Evolutionary conservation across 2,888 invertebrate species (phyloP), one percentile per base, ranked within the genome.

Genomic region (Zonitis immaculata): DNA sequence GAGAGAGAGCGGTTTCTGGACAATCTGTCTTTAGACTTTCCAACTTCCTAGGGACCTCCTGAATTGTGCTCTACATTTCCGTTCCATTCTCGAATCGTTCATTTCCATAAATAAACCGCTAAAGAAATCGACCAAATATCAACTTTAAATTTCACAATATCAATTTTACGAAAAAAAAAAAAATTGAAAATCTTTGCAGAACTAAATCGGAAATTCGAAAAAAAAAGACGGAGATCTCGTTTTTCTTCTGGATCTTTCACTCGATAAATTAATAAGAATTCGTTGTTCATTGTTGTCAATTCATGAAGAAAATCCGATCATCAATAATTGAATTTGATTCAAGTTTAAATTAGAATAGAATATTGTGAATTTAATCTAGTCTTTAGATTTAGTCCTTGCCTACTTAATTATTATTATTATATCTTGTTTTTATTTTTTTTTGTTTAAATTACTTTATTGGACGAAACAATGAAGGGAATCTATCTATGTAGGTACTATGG

Each of bases 1-100:
- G n/a, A n/a, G n/a, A n/a, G 60, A 57, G 57, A 65, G 63, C 63
- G 66, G 66, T 66, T 65, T 67, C 62, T 35, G 64, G 65, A 59
- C 59, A 59, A 59, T 59, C 59, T 59, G 59, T 57, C 57, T 59
- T 59, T 47, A 52, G 50, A 51, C 50, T 52, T n/a, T 35, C 51
- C 32, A 47, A 43, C 51, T 58, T 58, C 56, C 58, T 54, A 49
- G 56, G 52, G 56, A 63, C 58, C 60, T 62, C 57, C 56, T 57
- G 60, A 59, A 59, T 59, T 58, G 56, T 56, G 57, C 55, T 58
- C 50, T 56, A 56, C 52, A 60, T 54, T 55, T 63, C 58, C 60
- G 48, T 59, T 60, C 58, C 57, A 50, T 52, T 61, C 51, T 49
- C 46, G 25, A 54, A 48, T 44, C 53, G 18, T 39, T 20, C 43